Evolutionary conservation across 1,140 invertebrate species (phyloP).

Genomic region (Phymastichus coffea): DNA sequence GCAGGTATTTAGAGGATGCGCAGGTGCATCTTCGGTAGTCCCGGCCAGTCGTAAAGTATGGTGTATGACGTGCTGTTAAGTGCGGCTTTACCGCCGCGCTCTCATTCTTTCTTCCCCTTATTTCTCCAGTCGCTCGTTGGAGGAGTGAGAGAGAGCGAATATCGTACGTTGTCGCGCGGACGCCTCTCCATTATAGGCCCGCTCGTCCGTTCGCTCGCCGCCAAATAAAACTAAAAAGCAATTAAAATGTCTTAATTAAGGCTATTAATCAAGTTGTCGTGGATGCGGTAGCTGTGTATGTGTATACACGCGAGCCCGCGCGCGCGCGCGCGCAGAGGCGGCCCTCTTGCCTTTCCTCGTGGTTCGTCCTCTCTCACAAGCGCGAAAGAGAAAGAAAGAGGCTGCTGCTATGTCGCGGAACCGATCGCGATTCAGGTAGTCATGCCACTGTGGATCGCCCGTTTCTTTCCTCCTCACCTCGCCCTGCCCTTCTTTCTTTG

Average conservation of each 20-base stretch:
- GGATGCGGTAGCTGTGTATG: constrained; percentile 33
- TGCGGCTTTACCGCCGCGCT: constrained; percentile 17
- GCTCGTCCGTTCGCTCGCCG: neutral
- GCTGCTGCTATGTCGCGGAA: no score
- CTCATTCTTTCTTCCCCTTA: constrained; percentile 7
- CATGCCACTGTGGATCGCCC: constrained; percentile 44
- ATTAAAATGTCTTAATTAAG: constrained; percentile 58
- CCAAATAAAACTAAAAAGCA: constrained; percentile 54
- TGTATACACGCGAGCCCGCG: no score
- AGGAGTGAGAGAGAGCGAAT: no score
- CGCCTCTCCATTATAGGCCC: constrained; percentile 38
- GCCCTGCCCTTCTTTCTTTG: neutral
- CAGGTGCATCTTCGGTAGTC: no score
- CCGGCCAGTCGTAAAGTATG: constrained; percentile 14
- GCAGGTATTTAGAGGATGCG: neutral
- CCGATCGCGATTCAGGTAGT: constrained; percentile 41
- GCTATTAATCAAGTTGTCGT: constrained; percentile 56
- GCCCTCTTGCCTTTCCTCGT: constrained; percentile 35
- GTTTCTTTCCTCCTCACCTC: constrained; percentile 41
- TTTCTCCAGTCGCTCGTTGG: constrained; percentile 15
- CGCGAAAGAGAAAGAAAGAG: neutral
- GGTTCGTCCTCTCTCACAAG: neutral
- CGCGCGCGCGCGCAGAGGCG: constrained; percentile 3
- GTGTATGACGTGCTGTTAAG: constrained; percentile 30
- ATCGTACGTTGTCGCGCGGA: constrained; percentile 35